Conservation (phyloP, 2,888 invertebrate genomes). For the Philopedon plagiatum region DNA sequence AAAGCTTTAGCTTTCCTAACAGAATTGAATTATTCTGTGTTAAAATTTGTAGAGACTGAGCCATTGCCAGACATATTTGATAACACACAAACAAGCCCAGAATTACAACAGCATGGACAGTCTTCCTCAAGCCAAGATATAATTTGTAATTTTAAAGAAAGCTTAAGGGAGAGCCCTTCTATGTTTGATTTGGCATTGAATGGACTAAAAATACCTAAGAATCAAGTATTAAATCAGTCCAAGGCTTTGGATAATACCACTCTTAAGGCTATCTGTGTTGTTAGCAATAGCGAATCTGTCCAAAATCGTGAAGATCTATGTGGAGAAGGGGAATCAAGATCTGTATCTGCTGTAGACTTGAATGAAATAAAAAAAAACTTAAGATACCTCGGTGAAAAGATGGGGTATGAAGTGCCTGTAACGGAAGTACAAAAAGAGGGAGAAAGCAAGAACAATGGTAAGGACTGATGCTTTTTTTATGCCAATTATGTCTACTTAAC, state of each 20-base stretch:
- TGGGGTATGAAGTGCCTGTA: slow-evolving; percentile 13
- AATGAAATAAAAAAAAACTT: slow-evolving; percentile 33
- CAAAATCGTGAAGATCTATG: not conserved
- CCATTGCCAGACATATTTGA: not conserved
- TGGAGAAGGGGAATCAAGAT: not conserved
- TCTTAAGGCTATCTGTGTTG: slow-evolving; percentile 23
- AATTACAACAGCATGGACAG: not conserved
- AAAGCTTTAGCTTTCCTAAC: slow-evolving; percentile 18
- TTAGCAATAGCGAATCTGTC: not conserved
- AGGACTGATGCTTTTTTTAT: not conserved
- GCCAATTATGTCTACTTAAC: no score
- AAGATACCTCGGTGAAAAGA: slow-evolving; percentile 13
- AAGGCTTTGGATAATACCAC: slow-evolving; percentile 28
- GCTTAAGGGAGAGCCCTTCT: not conserved
- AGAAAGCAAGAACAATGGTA: not conserved
- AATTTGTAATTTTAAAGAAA: not conserved
- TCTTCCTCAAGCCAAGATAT: not conserved
- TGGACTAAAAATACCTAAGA: slow-evolving; percentile 24
- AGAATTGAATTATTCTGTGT: slow-evolving; percentile 22
- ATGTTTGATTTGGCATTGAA: not conserved
- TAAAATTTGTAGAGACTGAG: slow-evolving; percentile 26
- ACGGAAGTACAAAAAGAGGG: not conserved
- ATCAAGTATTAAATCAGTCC: slow-evolving; percentile 20
- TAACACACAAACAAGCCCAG: not conserved
- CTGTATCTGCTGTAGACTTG: not conserved